A percentile compares a stretch with the other conserved stretches of the same genome.
These are phyloP conservation scores for Gila robusta DNA, from an alignment of 2,797 vertebrate species.

Conservation along the genomic window DNA sequence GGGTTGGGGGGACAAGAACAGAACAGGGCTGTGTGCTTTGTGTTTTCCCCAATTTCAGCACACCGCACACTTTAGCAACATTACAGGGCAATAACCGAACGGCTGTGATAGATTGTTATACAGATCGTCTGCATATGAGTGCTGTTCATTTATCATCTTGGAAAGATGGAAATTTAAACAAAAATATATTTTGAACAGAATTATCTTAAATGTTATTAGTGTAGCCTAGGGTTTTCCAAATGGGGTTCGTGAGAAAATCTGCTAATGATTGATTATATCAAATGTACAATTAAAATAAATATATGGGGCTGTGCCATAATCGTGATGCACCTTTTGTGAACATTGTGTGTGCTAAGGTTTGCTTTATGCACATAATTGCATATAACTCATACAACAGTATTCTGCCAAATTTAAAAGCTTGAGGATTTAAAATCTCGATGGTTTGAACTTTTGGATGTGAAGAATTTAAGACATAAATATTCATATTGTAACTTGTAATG, in stretches of 20 bases:
- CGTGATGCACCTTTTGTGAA: background rate
- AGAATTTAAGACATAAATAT: background rate
- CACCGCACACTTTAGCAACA: conserved; percentile 8
- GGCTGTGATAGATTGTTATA: background rate
- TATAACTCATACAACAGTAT: no score
- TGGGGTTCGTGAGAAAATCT: background rate
- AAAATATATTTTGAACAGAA: no score
- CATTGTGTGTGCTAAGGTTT: no score
- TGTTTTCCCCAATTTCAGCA: conserved; percentile 1
- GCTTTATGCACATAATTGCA: no score
- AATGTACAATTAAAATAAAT: background rate
- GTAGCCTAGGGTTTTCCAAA: background rate
- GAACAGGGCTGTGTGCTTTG: conserved; percentile 57
- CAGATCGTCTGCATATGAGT: background rate
- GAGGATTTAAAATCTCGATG: background rate
- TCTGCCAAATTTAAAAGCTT: background rate
- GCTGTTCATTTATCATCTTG: background rate
- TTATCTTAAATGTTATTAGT: background rate
- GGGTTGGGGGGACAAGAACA: conserved; percentile 39
- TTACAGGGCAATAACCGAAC: background rate
- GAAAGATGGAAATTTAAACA: background rate
- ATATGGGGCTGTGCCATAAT: background rate
- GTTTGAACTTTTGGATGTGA: background rate
- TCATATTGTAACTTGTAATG: background rate
- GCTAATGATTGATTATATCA: background rate